Conservation (phyloP, 2,888 invertebrate genomes). For the Halictus ligatus region DNA sequence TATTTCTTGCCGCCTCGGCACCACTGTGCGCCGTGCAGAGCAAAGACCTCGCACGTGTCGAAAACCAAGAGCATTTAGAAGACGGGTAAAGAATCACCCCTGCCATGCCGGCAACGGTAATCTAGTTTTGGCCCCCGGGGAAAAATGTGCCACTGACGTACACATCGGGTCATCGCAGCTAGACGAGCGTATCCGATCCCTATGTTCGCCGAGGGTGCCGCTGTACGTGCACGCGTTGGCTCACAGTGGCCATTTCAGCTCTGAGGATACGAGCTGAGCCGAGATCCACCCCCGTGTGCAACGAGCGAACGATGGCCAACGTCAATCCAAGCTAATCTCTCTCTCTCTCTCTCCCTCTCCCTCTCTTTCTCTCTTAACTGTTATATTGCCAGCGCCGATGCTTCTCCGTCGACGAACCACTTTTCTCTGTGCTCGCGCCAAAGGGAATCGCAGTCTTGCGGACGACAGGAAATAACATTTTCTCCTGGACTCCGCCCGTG, state of each 20-base stretch:
- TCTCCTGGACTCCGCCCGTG: background rate
- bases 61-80: constrained; percentile 74
- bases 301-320: constrained; percentile 43
- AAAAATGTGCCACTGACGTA: constrained; percentile 79
- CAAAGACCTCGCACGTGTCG: constrained; percentile 72
- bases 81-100: constrained; percentile 68
- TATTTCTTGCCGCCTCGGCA: too few species aligned
- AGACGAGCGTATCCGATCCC: constrained; percentile 38
- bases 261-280: constrained; percentile 1
- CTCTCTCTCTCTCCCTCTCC: constrained; percentile 10
- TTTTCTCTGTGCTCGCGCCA: background rate
- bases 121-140: constrained; percentile 78
- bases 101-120: constrained; percentile 74
- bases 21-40: background rate
- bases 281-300: constrained; percentile 32
- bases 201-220: constrained; percentile 11
- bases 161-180: constrained; percentile 38
- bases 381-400: constrained; percentile 34
- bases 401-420: background rate
- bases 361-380: constrained; percentile 20
- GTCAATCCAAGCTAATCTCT: constrained; percentile 60
- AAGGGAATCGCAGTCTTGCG: constrained; percentile 1
- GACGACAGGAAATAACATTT: constrained; percentile 15
- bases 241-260: constrained; percentile 18
- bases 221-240: background rate